Conservation (phyloP, 2,888 invertebrate genomes). For the Pseudolycoriella hygida region DNA sequence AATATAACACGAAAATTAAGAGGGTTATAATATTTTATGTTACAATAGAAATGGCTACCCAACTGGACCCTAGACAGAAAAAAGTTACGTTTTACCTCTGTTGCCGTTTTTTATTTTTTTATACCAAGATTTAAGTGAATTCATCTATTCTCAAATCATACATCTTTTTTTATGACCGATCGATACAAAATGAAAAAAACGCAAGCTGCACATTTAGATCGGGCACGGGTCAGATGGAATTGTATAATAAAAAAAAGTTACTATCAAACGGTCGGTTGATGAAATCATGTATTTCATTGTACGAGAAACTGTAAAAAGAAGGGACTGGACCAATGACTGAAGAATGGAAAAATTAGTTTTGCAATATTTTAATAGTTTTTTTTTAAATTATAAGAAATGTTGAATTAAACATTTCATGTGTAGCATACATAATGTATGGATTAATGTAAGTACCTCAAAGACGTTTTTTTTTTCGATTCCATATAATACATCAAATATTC, state of each 20-base stretch:
- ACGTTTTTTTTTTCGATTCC: not conserved
- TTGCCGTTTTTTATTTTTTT: not conserved
- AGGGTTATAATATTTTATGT: not conserved
- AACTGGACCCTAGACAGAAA: not conserved
- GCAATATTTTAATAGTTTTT: too few relatives aligned
- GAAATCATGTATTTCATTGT: not conserved
- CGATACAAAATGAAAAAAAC: not conserved
- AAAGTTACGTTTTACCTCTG: not conserved
- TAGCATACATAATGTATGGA: not conserved
- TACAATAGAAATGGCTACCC: not conserved
- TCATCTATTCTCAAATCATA: not conserved
- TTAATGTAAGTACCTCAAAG: not conserved
- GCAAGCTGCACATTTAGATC: not conserved
- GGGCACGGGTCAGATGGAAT: not conserved
- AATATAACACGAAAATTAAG: not conserved
- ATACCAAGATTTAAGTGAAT: not conserved
- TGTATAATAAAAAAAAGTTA: not conserved
- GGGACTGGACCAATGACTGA: not conserved
- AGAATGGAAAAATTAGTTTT: too few relatives aligned
- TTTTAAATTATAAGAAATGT: too few relatives aligned
- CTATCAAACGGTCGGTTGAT: not conserved
- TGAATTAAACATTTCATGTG: too few relatives aligned
- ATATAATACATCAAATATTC: not conserved
- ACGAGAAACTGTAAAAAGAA: not conserved
- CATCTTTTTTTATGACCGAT: too few relatives aligned